Evolutionary conservation across 2,888 invertebrate genomes (phyloP).

Genomic region (Xestia rhomboidea): DNA sequence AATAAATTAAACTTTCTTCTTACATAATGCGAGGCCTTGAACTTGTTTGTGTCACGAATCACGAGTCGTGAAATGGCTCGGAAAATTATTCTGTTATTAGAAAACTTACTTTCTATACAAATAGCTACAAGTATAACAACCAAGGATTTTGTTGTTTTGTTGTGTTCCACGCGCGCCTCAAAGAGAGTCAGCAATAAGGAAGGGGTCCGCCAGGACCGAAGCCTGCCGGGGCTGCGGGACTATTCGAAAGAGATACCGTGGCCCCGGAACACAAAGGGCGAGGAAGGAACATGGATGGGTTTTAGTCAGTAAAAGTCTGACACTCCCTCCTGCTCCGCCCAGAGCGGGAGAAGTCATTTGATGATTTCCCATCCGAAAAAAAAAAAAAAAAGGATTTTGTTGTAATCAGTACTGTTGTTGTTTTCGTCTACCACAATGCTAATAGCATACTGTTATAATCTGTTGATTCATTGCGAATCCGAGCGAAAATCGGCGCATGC

Average conservation of each 20-base stretch:
- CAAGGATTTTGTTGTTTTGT: conserved; percentile 16
- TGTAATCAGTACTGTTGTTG: conserved; percentile 33
- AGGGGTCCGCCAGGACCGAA: too few relatives aligned
- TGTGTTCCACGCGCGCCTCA: too few relatives aligned
- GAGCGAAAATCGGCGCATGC: not conserved
- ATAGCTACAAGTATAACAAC: conserved; percentile 29
- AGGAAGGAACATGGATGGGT: too few relatives aligned
- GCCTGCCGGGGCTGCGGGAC: too few relatives aligned
- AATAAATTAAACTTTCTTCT: conserved; percentile 61
- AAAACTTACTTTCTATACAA: conserved; percentile 50
- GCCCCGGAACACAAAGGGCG: too few relatives aligned
- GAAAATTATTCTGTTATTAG: conserved; percentile 57
- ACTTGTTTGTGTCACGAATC: conserved; percentile 58
- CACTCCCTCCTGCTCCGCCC: too few relatives aligned
- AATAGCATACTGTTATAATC: not conserved
- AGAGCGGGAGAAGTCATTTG: too few relatives aligned
- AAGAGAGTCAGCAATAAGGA: too few relatives aligned
- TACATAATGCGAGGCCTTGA: conserved; percentile 43
- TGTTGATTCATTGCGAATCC: not conserved
- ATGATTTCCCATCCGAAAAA: too few relatives aligned
- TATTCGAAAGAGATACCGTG: too few relatives aligned
- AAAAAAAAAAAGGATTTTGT: conserved; percentile 16
- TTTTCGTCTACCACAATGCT: conserved; percentile 10
- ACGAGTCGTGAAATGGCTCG: conserved; percentile 51
- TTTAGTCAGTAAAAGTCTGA: too few relatives aligned